Conservation (phyloP, 2,888 invertebrate genomes). For the Leptura quadrifasciata region DNA sequence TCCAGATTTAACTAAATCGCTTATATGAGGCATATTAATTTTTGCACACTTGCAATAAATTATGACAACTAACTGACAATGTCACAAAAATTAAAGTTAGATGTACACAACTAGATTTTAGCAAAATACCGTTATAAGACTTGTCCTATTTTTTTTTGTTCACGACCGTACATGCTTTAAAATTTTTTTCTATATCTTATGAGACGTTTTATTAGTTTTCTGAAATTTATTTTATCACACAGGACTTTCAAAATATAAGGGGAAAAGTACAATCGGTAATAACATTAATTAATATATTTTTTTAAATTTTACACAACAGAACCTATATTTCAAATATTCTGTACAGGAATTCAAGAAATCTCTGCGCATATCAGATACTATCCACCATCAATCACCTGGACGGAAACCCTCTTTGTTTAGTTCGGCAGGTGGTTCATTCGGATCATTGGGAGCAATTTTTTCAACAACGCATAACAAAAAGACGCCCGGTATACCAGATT, state of each 20-base stretch:
- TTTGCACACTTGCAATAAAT: too few relatives aligned
- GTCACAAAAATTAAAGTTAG: too few relatives aligned
- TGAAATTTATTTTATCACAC: conserved; percentile 49
- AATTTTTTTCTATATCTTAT: too few relatives aligned
- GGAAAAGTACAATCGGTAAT: conserved; percentile 76
- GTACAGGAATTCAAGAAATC: conserved; percentile 81
- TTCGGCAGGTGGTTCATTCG: conserved; percentile 67
- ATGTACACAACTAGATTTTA: too few relatives aligned
- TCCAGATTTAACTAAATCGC: too few relatives aligned
- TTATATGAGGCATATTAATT: too few relatives aligned
- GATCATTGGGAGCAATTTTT: conserved; percentile 68
- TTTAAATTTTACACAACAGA: not conserved
- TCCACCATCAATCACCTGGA: conserved; percentile 60
- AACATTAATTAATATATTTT: conserved; percentile 7
- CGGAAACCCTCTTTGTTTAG: conserved; percentile 63
- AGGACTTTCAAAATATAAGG: conserved; percentile 76
- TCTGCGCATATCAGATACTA: conserved; percentile 77
- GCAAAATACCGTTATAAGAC: too few relatives aligned
- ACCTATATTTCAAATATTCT: conserved; percentile 31
- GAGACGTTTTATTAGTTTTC: not conserved
- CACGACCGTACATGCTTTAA: too few relatives aligned
- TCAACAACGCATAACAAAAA: conserved; percentile 62
- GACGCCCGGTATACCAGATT: conserved; percentile 57
- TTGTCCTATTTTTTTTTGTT: too few relatives aligned
- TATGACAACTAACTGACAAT: too few relatives aligned